Percentiles rank a stretch among this genome's conserved stretches.
Evolutionary conservation across 2,888 invertebrate genomes (phyloP).

Genomic region (Lycia hirtaria): DNA sequence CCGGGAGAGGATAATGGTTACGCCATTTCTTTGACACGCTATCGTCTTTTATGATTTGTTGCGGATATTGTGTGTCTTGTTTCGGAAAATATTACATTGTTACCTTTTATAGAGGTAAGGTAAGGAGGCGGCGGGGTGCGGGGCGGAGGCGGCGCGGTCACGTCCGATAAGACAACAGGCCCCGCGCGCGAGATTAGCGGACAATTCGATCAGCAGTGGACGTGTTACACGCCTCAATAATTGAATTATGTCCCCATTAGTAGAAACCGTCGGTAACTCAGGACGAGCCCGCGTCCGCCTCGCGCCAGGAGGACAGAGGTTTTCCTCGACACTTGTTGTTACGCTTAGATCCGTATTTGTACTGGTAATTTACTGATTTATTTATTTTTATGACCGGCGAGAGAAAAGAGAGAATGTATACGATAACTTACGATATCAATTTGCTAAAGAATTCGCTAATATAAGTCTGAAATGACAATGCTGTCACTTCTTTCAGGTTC

Average conservation of each 20-base stretch:
- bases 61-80: neutral
- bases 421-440: too few relatives aligned
- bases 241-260: slow-evolving; percentile 18
- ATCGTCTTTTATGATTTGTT: neutral
- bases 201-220: neutral
- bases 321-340: too few relatives aligned
- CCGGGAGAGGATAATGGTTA: neutral
- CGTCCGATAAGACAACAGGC: neutral
- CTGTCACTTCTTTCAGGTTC: too few relatives aligned
- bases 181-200: neutral
- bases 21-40: neutral
- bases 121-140: too few relatives aligned
- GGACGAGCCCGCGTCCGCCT: neutral
- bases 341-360: too few relatives aligned
- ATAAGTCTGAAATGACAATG: too few relatives aligned
- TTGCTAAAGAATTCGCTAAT: too few relatives aligned
- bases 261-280: slow-evolving; percentile 1
- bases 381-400: too few relatives aligned
- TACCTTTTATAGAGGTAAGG: neutral
- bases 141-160: neutral
- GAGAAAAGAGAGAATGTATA: too few relatives aligned
- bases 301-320: too few relatives aligned
- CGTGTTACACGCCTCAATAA: slow-evolving; percentile 16
- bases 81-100: neutral
- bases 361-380: too few relatives aligned